phyloP scores from a whole-genome alignment of 1,140 invertebrate species.

The Charaxes varanes region DNA sequence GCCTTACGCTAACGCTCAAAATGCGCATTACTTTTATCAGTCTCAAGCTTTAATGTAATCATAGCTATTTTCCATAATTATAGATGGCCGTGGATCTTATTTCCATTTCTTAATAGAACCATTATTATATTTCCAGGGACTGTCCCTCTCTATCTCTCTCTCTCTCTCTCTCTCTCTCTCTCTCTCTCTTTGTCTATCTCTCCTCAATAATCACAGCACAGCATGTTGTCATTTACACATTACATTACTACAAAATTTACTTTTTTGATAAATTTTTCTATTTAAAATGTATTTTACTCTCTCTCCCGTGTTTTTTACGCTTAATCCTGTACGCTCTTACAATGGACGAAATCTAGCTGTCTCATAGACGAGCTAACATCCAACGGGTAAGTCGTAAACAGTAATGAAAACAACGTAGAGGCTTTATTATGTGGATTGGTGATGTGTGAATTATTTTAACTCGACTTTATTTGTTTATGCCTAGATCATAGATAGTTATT shows the following conservation, averaged over 20 bases:
- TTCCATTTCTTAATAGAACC: background rate
- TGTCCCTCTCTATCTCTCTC: no score
- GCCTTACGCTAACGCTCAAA: background rate
- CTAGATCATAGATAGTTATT: constrained; percentile 6
- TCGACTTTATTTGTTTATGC: constrained; percentile 16
- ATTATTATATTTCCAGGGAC: background rate
- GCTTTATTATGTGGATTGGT: constrained; percentile 32
- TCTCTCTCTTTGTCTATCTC: constrained; percentile 21
- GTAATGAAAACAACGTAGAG: constrained; percentile 30
- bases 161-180: no score
- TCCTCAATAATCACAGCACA: constrained; percentile 42
- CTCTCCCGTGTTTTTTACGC: constrained; percentile 76
- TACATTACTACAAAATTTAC: constrained; percentile 27
- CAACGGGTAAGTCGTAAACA: constrained; percentile 82
- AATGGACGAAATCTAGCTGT: constrained; percentile 80
- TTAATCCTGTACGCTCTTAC: constrained; percentile 73
- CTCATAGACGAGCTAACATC: constrained; percentile 89
- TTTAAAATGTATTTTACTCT: constrained; percentile 68
- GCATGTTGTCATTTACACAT: constrained; percentile 48
- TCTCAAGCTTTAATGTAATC: background rate
- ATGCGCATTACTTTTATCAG: background rate
- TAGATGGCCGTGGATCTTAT: background rate
- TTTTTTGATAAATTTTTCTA: constrained; percentile 33
- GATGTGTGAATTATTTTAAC: constrained; percentile 11
- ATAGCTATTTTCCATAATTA: constrained; percentile 1